Conservation (phyloP, 2,113 vertebrate species). For the Gorsachius goisagi region DNA sequence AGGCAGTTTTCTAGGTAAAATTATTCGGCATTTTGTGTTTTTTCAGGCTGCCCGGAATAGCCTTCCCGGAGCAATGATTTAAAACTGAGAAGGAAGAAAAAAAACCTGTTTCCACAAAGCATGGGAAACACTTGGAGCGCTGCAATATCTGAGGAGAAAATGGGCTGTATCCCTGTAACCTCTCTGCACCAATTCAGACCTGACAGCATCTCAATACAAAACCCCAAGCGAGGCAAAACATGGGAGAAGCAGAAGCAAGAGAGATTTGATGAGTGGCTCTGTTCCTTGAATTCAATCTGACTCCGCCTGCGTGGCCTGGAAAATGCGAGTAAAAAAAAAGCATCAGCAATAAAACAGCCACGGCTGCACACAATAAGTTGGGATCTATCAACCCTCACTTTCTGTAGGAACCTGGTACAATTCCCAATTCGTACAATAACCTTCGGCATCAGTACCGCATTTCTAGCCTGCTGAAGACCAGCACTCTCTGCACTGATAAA, state of each 20-base stretch:
- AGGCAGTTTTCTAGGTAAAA: neutral
- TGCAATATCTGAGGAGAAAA: neutral
- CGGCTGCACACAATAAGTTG: neutral
- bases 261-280: neutral
- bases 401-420: neutral
- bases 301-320: neutral
- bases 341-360: neutral
- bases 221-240: neutral
- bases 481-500: neutral
- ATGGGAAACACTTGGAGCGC: neutral
- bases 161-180: neutral
- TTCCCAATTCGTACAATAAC: accelerated
- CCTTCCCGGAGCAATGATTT: neutral
- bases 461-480: neutral
- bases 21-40: neutral
- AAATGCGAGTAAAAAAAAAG: accelerated
- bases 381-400: neutral
- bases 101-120: neutral
- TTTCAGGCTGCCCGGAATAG: neutral
- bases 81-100: neutral
- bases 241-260: neutral
- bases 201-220: neutral
- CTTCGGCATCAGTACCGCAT: neutral
- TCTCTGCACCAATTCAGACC: neutral
- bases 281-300: neutral